Percentiles rank a stretch among this genome's conserved stretches.
Conservation (phyloP, 2,888 invertebrate genomes). For the Scotopteryx bipunctaria region DNA sequence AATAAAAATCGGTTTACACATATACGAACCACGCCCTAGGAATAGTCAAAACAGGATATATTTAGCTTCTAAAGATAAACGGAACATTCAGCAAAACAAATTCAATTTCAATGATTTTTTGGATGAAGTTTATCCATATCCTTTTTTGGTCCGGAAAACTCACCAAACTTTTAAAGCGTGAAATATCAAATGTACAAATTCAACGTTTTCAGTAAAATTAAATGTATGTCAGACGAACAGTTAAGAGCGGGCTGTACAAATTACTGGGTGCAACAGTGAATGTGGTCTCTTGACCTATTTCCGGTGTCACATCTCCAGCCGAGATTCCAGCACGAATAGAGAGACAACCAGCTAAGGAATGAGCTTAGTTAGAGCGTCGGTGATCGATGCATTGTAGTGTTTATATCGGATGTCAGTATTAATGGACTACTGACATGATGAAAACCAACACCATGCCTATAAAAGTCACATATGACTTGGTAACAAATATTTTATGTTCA, state of each 20-base stretch:
- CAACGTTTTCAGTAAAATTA: conserved; percentile 20
- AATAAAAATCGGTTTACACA: too few species aligned
- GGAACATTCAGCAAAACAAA: not conserved
- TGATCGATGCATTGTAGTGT: conserved; percentile 2
- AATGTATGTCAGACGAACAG: conserved; percentile 27
- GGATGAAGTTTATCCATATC: not conserved
- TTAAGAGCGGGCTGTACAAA: conserved; percentile 49
- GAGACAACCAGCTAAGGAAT: conserved; percentile 10
- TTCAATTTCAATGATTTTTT: not conserved
- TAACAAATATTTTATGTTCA: too few species aligned
- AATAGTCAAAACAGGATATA: too few species aligned
- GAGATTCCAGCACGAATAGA: conserved; percentile 28
- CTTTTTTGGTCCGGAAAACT: conserved; percentile 2
- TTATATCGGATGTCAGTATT: too few species aligned
- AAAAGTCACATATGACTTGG: too few species aligned
- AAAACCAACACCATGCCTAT: too few species aligned
- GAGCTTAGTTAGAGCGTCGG: conserved; percentile 1
- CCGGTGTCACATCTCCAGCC: conserved; percentile 50
- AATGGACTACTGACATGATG: too few species aligned
- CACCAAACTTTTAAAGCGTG: conserved; percentile 5
- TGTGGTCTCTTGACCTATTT: conserved; percentile 66
- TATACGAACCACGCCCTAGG: too few species aligned
- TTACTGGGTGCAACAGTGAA: conserved; percentile 54
- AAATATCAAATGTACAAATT: conserved; percentile 31
- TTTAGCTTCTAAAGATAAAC: too few species aligned